Evolutionary conservation across 2,797 vertebrate genomes (phyloP), one percentile per base, ranked within the genome.

Genomic region (Spinus pinus): DNA sequence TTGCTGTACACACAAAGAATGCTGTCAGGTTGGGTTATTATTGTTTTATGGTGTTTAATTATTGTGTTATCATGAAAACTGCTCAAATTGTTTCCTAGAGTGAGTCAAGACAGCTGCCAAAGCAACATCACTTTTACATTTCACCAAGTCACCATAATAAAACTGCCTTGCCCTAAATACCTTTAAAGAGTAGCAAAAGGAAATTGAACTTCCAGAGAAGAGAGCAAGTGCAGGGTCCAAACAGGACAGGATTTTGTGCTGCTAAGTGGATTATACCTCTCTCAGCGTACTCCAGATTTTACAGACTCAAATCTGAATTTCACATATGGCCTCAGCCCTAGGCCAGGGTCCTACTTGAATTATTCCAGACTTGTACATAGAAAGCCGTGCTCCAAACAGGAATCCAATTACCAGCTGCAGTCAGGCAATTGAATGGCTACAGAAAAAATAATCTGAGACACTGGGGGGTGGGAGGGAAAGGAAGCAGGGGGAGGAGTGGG

Each of bases 331-430:
- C 94, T 84, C 85, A 97, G 95, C 97, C 97, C 86, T 91, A 96
- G 97, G 97, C 96, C 93, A 95, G 94, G 64, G 81, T 97, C 97
- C 91, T 94, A 33, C 97, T 91, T 98, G 97, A 98, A 96, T 98
- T 97, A 98, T 98, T 97, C 88, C 80, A 94, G 89, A 81, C 94
- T 97, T 96, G 93, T 94, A 86, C 33, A 22, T 90, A 94, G 74
- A 97, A 96, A 93, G 83, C 94, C 91, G 91, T 93, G 95, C 91
- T 97, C 97, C 94, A 94, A 97, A 98, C 96, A 82, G 95, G 97
- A 98, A 98, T 98, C 97, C 97, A 98, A 98, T 98, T 98, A 98
- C 96, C 86, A 96, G 88, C 95, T 95, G 95, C 96, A 98, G 97
- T 96, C 97, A 97, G 96, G 95, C 97, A 97, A 97, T 91, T 97